Conservation (phyloP, 1,140 invertebrate species). For the Bombus huntii region DNA sequence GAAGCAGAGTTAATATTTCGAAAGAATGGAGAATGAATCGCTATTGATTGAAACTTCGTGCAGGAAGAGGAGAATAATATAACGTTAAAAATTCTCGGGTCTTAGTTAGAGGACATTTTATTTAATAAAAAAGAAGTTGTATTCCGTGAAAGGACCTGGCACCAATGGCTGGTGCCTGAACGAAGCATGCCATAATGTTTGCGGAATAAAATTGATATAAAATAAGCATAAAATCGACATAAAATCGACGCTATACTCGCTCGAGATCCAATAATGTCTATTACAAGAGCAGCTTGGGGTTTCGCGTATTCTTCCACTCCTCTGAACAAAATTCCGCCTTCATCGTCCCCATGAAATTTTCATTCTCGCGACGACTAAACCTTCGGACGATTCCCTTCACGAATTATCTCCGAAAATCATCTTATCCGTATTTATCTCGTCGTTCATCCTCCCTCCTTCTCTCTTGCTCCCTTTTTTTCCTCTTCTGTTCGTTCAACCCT, state of each 20-base stretch:
- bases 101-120: too few relatives aligned
- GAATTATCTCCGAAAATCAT: slow-evolving; percentile 20
- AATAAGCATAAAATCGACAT: slow-evolving; percentile 16
- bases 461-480: background rate
- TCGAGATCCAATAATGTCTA: slow-evolving; percentile 14
- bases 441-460: background rate
- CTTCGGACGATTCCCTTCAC: background rate
- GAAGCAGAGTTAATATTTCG: background rate
- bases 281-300: too few relatives aligned
- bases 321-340: background rate
- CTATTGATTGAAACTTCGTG: background rate
- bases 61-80: too few relatives aligned
- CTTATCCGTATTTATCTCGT: slow-evolving; percentile 14
- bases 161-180: background rate
- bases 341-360: slow-evolving; percentile 24
- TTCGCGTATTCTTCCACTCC: background rate
- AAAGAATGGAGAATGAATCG: background rate
- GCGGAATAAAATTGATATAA: slow-evolving; percentile 25
- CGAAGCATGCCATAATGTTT: slow-evolving; percentile 31
- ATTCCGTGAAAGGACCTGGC: too few relatives aligned
- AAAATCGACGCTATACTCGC: slow-evolving; percentile 42
- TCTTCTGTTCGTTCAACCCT: slow-evolving; percentile 28
- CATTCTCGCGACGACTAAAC: slow-evolving; percentile 26
- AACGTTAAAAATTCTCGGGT: too few relatives aligned
- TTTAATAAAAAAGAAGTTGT: too few relatives aligned